Conservation (phyloP, 2,113 vertebrate species). For the Tinamus guttatus region DNA sequence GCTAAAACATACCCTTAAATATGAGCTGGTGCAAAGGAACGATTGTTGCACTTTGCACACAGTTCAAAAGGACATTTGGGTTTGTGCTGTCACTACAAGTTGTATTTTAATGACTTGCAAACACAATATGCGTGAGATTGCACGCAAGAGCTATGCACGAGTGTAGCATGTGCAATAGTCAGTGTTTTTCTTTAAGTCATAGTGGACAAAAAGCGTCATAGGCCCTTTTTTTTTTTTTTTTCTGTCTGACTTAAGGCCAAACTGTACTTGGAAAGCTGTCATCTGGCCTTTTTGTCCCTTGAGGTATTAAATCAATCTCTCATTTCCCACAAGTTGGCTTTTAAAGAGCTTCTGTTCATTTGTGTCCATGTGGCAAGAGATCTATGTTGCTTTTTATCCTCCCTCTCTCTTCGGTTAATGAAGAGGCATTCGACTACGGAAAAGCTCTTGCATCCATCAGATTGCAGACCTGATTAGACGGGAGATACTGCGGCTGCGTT, state of each 20-base stretch:
- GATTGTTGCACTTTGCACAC: conserved; percentile 14
- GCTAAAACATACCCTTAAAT: conserved; percentile 21
- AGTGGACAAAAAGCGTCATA: conserved; percentile 4
- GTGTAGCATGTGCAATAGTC: background rate
- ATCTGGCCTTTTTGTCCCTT: background rate
- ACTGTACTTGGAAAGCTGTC: background rate
- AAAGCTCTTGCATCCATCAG: conserved; percentile 32
- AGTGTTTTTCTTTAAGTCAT: conserved; percentile 32
- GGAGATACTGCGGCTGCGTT: background rate
- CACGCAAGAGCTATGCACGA: background rate
- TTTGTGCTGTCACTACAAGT: conserved; percentile 31
- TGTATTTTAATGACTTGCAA: conserved; percentile 50
- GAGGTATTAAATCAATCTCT: conserved; percentile 20
- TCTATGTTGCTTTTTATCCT: conserved; percentile 2
- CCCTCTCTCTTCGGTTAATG: conserved; percentile 8
- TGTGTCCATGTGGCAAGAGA: background rate
- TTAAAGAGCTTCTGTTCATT: conserved; percentile 51
- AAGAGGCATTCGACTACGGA: conserved; percentile 35
- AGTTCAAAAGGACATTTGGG: conserved; percentile 17
- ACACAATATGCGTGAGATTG: conserved; percentile 9
- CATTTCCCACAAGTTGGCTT: conserved; percentile 5
- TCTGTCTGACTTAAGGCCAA: conserved; percentile 40
- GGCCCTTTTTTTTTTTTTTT: conserved; percentile 30
- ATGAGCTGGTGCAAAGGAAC: background rate
- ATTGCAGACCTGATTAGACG: conserved; percentile 31